Evolutionary conservation across 2,888 invertebrate genomes (phyloP).

Genomic region (Andrena bucephala): DNA sequence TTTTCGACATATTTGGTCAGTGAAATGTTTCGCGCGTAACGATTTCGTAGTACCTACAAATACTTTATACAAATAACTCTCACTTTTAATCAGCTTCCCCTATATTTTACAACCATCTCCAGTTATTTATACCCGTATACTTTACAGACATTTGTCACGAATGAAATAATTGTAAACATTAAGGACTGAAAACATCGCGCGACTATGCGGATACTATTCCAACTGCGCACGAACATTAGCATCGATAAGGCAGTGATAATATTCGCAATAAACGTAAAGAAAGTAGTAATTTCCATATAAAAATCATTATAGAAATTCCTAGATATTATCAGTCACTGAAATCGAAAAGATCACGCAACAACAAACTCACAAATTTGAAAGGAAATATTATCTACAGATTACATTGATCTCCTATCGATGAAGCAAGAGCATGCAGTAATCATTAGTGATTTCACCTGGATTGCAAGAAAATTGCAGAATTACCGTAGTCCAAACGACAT

Average conservation of each 20-base stretch:
- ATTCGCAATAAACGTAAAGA: background rate
- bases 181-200: background rate
- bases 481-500: background rate
- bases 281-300: background rate
- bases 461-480: background rate
- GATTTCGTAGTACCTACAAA: constrained; percentile 1
- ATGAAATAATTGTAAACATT: constrained; percentile 1
- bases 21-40: background rate
- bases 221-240: background rate
- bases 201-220: background rate
- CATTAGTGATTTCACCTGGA: background rate
- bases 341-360: background rate
- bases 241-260: constrained; percentile 28
- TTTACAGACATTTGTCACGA: background rate
- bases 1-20: constrained; percentile 45
- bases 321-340: background rate
- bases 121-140: background rate
- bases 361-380: background rate
- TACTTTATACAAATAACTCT: background rate
- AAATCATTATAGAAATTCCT: background rate
- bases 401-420: background rate
- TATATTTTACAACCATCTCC: background rate
- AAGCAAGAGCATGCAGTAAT: background rate
- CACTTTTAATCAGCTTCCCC: background rate
- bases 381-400: background rate